These are phyloP conservation scores for Nannoperca obscura DNA, from an alignment of 2,797 vertebrate species.

Conservation along the genomic window DNA sequence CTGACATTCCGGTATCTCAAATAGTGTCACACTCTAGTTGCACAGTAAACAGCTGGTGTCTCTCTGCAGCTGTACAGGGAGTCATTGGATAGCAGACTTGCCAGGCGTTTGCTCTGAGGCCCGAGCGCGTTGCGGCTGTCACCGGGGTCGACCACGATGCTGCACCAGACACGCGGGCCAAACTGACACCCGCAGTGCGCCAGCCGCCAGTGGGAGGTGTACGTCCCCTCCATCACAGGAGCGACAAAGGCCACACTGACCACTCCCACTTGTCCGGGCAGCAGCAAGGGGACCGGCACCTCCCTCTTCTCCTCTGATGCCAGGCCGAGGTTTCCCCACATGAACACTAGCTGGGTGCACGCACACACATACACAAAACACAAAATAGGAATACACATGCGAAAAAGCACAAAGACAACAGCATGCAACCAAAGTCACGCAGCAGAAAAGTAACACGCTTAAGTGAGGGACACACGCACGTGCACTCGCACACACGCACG, in stretches of 20 bases:
- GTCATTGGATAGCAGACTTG: conserved; percentile 76
- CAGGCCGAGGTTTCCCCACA: conserved; percentile 98
- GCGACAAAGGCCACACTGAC: conserved; percentile 96
- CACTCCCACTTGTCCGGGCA: conserved; percentile 92
- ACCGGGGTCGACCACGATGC: conserved; percentile 93
- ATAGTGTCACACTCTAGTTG: neutral
- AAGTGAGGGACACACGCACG: conserved; percentile 27
- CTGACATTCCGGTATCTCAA: neutral
- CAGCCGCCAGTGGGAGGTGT: conserved; percentile 98
- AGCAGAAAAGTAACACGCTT: conserved; percentile 39
- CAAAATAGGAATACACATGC: conserved; percentile 77
- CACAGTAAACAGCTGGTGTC: neutral
- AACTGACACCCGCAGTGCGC: conserved; percentile 96
- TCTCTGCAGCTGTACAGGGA: conserved; percentile 14
- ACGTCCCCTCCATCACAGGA: conserved; percentile 94
- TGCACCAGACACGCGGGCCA: conserved; percentile 98
- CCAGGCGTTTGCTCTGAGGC: conserved; percentile 85
- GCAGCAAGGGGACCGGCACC: conserved; percentile 92
- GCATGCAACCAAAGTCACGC: conserved; percentile 66
- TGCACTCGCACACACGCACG: conserved; percentile 1
- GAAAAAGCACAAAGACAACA: conserved; percentile 70
- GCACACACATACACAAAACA: conserved; percentile 79
- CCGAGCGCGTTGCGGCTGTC: conserved; percentile 68
- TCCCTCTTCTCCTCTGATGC: conserved; percentile 90
- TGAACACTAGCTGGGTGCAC: conserved; percentile 93